Base-by-base conservation (phyloP, 2,888 invertebrate species). In the Drosophila falleni region DNA sequence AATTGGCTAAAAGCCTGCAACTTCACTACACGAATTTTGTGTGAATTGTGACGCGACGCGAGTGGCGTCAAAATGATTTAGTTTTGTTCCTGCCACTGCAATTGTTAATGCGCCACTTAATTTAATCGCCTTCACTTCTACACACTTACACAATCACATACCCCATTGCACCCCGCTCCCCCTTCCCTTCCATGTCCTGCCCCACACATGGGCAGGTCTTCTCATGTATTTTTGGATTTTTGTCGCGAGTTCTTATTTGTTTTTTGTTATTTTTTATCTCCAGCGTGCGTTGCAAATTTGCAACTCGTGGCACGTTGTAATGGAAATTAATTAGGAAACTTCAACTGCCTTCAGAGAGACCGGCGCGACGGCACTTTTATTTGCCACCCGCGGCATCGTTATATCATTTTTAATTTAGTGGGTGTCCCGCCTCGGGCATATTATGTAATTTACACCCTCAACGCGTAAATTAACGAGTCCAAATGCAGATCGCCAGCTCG, bases 391-490 rank as follows among this genome's bases (percentile, higher is more conserved):
- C 78, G 74, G 74, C 75, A 73, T 69, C 78, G 65, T 81, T 89
- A 81, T 86, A 81, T 86, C 81, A 87, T 90, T 90, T 90, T 87
- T 89, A 85, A 91, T 90, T 90, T 91, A 89, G 90, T 88, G 80
- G 82, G 85, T 78, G 90, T 82, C 78, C 76, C 85, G 63, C 68
- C 81, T 49, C 49, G 60, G 74, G 74, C 78, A 69, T 59, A 81
- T 71, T 81, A 73, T 71, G 56, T 80, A 75, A 90, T 90, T 90
- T 85, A 80, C 84, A 80, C 80, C 61, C 63, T 47, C 80, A 71
- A 69, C 66, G 71, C 73, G 58, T 51, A 67, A 80, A 90, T 90
- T 90, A 87, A 89, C 77, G 78, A 79, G 70, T 72, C 69, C 71
- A 81, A 79, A 75, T 80, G 73, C 60, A 23, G 23, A 44, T 53